Conservation (phyloP, 64 coral and sea anemone species). For the Stylophora pistillata region DNA sequence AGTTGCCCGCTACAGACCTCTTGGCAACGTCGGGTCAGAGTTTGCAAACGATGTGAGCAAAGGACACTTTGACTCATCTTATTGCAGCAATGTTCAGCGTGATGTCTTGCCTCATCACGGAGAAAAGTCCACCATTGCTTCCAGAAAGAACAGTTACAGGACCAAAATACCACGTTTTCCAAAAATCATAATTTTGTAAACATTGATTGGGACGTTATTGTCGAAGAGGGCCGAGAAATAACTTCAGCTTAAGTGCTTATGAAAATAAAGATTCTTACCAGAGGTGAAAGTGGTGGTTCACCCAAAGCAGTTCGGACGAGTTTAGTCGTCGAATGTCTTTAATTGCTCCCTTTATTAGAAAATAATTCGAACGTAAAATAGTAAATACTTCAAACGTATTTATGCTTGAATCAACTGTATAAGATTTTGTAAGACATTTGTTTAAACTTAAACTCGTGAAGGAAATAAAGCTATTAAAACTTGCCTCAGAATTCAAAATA, state of each 20-base stretch:
- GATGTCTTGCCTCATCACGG: neutral
- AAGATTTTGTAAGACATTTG: too few relatives aligned
- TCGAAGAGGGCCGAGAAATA: neutral
- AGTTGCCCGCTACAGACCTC: conserved; percentile 76
- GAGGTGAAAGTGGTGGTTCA: neutral
- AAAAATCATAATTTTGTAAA: conserved; percentile 23
- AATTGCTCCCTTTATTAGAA: too few relatives aligned
- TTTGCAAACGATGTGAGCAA: conserved; percentile 70
- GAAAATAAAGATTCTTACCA: neutral
- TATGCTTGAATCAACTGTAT: too few relatives aligned
- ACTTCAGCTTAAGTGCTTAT: neutral
- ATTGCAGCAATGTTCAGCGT: conserved; percentile 71
- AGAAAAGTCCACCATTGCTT: neutral
- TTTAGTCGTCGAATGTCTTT: too few relatives aligned
- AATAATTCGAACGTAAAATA: too few relatives aligned
- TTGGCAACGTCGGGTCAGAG: conserved; percentile 76
- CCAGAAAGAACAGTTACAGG: conserved; percentile 1
- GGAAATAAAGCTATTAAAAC: too few relatives aligned
- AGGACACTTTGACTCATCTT: conserved; percentile 79
- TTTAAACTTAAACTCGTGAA: too few relatives aligned
- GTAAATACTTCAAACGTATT: too few relatives aligned
- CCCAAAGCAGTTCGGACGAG: too few relatives aligned
- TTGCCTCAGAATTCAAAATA: too few relatives aligned
- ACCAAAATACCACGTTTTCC: neutral
- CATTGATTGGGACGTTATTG: neutral